phyloP scores from a whole-genome alignment of 2,797 vertebrate genomes.

The Sebastes itinus region DNA sequence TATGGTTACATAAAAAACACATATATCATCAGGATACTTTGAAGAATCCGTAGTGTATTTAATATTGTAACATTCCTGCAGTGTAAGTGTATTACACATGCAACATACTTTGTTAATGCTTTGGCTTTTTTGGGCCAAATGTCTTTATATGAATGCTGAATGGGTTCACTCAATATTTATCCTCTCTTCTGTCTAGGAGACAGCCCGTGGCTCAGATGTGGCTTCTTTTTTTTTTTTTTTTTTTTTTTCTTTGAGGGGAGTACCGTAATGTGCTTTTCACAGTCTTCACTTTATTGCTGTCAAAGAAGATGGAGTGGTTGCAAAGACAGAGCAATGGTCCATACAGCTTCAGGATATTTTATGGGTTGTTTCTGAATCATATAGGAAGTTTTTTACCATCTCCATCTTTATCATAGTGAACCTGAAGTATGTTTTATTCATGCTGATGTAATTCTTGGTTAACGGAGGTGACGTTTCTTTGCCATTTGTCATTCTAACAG shows the following conservation, averaged over 20 bases:
- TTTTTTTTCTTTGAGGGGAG: conserved; percentile 25
- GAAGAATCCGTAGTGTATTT: conserved; percentile 14
- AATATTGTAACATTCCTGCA: background rate
- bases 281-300: conserved; percentile 72
- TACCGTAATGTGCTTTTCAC: conserved; percentile 72
- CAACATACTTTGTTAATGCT: conserved; percentile 25
- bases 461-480: background rate
- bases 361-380: conserved; percentile 45
- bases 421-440: conserved; percentile 10
- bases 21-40: conserved; percentile 18
- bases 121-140: conserved; percentile 31
- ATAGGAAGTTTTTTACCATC: conserved; percentile 26
- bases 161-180: conserved; percentile 58
- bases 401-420: conserved; percentile 35
- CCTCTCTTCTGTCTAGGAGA: conserved; percentile 42
- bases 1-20: conserved; percentile 1
- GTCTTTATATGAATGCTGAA: conserved; percentile 55
- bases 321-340: conserved; percentile 56
- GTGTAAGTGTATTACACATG: background rate
- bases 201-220: conserved; percentile 62
- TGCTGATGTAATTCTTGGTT: conserved; percentile 6
- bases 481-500: conserved; percentile 22
- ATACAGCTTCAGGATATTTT: conserved; percentile 60
- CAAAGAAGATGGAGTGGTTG: conserved; percentile 70
- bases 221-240: conserved; percentile 12